Conservation (phyloP, 1,140 invertebrate species). For the Sinonovacula constricta region DNA sequence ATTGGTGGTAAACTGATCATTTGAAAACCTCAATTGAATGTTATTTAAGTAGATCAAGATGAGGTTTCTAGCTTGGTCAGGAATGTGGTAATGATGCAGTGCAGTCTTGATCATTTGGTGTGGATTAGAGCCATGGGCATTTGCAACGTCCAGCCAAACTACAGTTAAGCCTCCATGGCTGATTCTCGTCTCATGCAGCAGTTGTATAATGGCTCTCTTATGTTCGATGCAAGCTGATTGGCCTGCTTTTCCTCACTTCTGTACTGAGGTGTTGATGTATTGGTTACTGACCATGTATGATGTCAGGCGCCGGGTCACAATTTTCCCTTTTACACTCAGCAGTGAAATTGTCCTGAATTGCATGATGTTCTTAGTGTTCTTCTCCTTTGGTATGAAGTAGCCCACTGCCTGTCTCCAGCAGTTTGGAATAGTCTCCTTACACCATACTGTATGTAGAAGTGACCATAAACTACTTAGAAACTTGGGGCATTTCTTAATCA, state of each 20-base stretch:
- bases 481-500: background rate
- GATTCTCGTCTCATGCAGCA: constrained; percentile 5
- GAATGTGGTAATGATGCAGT: constrained; percentile 8
- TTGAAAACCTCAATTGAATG: background rate
- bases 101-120: constrained; percentile 29
- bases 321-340: constrained; percentile 7
- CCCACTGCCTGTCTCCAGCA: background rate
- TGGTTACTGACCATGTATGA: constrained; percentile 1
- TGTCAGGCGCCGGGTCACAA: background rate
- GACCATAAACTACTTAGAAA: background rate
- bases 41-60: constrained; percentile 14
- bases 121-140: constrained; percentile 21
- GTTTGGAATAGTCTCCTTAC: background rate
- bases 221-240: constrained; percentile 27
- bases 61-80: background rate
- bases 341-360: background rate
- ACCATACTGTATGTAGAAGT: background rate
- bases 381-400: background rate
- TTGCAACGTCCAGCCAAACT: constrained; percentile 38
- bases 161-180: constrained; percentile 11
- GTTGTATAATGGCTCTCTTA: background rate
- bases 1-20: background rate
- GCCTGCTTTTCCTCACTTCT: constrained; percentile 25
- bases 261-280: constrained; percentile 15
- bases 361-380: background rate